A percentile compares a stretch with the other conserved stretches of the same genome.
Conservation (phyloP, 1,140 invertebrate species). For the Latrodectus geometricus region DNA sequence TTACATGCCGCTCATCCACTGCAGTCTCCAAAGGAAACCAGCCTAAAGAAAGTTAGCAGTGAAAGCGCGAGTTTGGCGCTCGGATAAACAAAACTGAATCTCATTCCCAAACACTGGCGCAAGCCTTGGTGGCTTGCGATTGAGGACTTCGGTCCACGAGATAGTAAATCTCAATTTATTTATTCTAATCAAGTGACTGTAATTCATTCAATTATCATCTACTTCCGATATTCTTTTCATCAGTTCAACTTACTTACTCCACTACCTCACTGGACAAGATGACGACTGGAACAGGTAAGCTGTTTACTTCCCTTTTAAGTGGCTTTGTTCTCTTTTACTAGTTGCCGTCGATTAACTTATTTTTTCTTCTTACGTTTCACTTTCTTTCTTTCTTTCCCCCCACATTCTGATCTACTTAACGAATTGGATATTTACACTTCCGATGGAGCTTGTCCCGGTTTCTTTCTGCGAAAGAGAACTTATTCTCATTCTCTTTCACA, state of each 20-base stretch:
- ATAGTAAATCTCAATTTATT: not conserved
- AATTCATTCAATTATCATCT: constrained; percentile 3
- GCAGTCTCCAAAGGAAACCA: not conserved
- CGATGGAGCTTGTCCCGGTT: constrained; percentile 17
- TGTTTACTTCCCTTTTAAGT: constrained; percentile 40
- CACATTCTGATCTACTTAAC: not conserved
- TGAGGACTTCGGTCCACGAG: not conserved
- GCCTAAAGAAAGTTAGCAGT: constrained; percentile 2
- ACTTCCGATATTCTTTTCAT: not conserved
- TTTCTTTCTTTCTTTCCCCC: not conserved
- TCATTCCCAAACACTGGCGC: not conserved
- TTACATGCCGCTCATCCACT: constrained; percentile 10
- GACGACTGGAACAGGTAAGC: constrained; percentile 54
- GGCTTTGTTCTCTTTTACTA: constrained; percentile 43
- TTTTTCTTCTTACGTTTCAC: constrained; percentile 21
- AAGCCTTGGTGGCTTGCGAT: constrained; percentile 16
- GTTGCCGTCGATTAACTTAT: constrained; percentile 12
- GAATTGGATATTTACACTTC: constrained; percentile 25
- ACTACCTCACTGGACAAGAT: constrained; percentile 4
- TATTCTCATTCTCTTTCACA: not conserved
- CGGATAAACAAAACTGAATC: not conserved
- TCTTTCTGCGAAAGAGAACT: constrained; percentile 2
- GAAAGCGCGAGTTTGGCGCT: not conserved
- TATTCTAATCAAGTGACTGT: constrained; percentile 18
- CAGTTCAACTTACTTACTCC: not conserved